A percentile compares a stretch with the other conserved stretches of the same genome.
Evolutionary conservation across 1,140 invertebrate genomes (phyloP).

Genomic region (Caenorhabditis briggsae): DNA sequence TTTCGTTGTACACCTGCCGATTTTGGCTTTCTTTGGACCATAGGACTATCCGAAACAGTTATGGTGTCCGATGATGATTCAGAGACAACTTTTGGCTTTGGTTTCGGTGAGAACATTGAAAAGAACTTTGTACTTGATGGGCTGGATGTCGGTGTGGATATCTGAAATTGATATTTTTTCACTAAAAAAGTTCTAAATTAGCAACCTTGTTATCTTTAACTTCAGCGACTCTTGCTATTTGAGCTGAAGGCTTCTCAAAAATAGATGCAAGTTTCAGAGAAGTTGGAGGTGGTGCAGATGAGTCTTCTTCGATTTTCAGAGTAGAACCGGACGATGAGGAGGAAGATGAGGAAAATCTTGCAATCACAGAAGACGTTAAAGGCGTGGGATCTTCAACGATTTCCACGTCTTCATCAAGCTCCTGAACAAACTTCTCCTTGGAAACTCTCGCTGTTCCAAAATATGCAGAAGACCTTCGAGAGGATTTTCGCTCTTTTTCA

Average conservation of each 20-base stretch:
- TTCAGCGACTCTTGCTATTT: too few species aligned
- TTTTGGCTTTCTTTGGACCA: not conserved
- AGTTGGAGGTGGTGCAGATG: not conserved
- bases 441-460: not conserved
- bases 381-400: not conserved
- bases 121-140: not conserved
- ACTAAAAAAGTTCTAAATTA: not conserved
- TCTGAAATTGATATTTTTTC: not conserved
- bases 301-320: not conserved
- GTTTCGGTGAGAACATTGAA: conserved; percentile 20
- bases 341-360: not conserved
- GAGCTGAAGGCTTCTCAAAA: too few species aligned
- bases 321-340: not conserved
- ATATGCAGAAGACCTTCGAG: conserved; percentile 18
- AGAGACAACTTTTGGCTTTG: not conserved
- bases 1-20: not conserved
- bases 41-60: conserved; percentile 5
- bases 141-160: not conserved
- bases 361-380: not conserved
- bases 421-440: not conserved
- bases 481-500: not conserved
- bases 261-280: not conserved
- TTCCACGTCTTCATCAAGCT: not conserved
- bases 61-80: not conserved
- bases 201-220: too few species aligned